Evolutionary conservation across 1,140 invertebrate species (phyloP).

Genomic region (Adoxophyes honmai): DNA sequence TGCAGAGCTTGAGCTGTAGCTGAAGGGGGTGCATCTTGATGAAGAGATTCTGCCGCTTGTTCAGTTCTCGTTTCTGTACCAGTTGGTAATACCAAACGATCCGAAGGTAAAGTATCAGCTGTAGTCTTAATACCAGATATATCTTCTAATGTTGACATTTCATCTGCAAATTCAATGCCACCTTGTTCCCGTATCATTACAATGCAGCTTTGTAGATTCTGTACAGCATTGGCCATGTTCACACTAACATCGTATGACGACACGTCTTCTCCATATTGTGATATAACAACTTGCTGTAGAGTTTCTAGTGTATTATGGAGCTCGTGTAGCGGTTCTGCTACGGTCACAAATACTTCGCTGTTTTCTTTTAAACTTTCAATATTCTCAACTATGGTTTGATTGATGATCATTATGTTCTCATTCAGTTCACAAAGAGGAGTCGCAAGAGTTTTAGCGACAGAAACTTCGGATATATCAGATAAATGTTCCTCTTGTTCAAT

Average conservation of each 20-base stretch:
- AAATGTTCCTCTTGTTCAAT: constrained; percentile 40
- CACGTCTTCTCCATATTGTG: constrained; percentile 54
- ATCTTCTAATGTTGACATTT: constrained; percentile 78
- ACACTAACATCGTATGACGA: constrained; percentile 35
- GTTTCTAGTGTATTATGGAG: constrained; percentile 69
- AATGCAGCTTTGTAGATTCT: constrained; percentile 76
- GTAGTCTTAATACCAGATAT: constrained; percentile 78
- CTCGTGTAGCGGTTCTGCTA: constrained; percentile 75
- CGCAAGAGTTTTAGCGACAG: constrained; percentile 46
- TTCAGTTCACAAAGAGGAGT: constrained; percentile 60
- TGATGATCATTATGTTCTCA: constrained; percentile 51
- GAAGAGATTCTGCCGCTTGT: constrained; percentile 30
- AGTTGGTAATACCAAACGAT: constrained; percentile 38
- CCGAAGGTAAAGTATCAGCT: constrained; percentile 58
- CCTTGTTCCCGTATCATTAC: constrained; percentile 73
- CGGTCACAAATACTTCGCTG: constrained; percentile 60
- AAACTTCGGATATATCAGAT: constrained; percentile 59
- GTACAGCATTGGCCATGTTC: constrained; percentile 72
- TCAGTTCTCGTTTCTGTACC: constrained; percentile 32
- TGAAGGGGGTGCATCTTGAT: constrained; percentile 26
- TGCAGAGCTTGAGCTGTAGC: constrained; percentile 39
- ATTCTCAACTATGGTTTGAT: constrained; percentile 56
- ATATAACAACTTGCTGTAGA: constrained; percentile 70
- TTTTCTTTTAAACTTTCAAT: constrained; percentile 54
- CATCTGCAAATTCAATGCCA: constrained; percentile 61